Evolutionary conservation across 2,888 invertebrate genomes (phyloP), one percentile per base, ranked within the genome.

Genomic region (Rhagonycha fulva): DNA sequence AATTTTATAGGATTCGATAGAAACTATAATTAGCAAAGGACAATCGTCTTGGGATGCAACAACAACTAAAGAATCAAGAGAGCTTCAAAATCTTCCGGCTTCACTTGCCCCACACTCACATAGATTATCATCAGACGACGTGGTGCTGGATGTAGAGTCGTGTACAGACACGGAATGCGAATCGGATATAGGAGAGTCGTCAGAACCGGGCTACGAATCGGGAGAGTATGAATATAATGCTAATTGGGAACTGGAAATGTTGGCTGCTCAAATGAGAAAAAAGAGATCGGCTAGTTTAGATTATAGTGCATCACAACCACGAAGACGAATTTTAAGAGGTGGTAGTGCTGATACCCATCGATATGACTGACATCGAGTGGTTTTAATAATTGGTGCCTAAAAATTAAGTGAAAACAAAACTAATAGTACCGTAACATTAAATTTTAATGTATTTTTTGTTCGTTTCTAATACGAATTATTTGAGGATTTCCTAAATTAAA

Each of bases 41-140:
- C 81, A 79, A 5, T 93, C 93, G 4, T 93, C 93, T 5, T 94
- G 94, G 94, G 93, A 94, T 79, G 93, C 93, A 78, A 92, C 92
- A 78, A 92, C 92, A 76, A 92, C 93, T 81, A 92, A 92, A 80
- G 94, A 94, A 82, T 91, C 91, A 14, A 89, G 93, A 83, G 93
- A 94, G 82, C 88, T 93, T 82, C 91, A 92, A 81, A 93, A 93
- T 80, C 87, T 94, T 23, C 92, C 93, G 9, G 28, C 62, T 19
- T 75, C 78, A n/a, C 68, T 78, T 4, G 68, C 76, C 3, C 78
- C 78, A 10, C 83, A 82, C 71, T 82, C 78, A 62, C 82, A 83
- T 5, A 76, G 28, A 47, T 30, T 23, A 71, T 62, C 71, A 10
- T 62, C 47, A 11, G 72, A 69, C 26, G 19, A 71, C 12, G 83